Base-by-base conservation (phyloP, 2,888 invertebrate genomes). In the Automeris io region DNA sequence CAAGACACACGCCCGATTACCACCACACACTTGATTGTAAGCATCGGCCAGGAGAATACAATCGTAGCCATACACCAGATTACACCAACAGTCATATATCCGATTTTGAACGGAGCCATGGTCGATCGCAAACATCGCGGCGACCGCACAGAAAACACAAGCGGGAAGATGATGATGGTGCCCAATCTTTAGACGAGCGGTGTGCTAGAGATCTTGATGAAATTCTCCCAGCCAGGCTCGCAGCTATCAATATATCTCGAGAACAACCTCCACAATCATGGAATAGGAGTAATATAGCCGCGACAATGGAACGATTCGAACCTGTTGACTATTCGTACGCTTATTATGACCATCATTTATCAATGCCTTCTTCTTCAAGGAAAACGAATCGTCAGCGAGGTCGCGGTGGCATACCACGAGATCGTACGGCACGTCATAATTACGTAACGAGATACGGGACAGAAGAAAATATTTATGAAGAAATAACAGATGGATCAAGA, bases 391-490 rank as follows among this genome's bases (percentile, higher is more conserved):
- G 83, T 38, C 82, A 82, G 45, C 70, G 85, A 25, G 86, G 86
- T 12, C 74, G 85, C 7, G 82, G 81, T n/a, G 73, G 73, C 2
- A 51, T 79, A 33, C 70, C 82, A 2, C 72, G 80, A 46, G 86
- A 82, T 43, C 74, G 85, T 34, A 57, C 80, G 13, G 85, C 86
- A 47, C 81, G 90, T 25, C 93, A 93, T 64, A 92, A 92, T 42
- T 93, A 92, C 57, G 91, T 92, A 34, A 93, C 92, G 2, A 88
- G 93, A 42, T 94, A 94, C 59, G 94, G 95, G 26, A 94, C 94
- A 25, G 94, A 95, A 71, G 95, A 95, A 76, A 93, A 93, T 59
- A 93, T 93, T 65, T 93, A 93, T 70, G 93, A 93, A 71, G 93
- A 93, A 82, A 93, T 93, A 49, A 91, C 91, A 23, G 92, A 92